phyloP scores from a whole-genome alignment of 2,888 invertebrate species.

The Odontocerum albicorne region DNA sequence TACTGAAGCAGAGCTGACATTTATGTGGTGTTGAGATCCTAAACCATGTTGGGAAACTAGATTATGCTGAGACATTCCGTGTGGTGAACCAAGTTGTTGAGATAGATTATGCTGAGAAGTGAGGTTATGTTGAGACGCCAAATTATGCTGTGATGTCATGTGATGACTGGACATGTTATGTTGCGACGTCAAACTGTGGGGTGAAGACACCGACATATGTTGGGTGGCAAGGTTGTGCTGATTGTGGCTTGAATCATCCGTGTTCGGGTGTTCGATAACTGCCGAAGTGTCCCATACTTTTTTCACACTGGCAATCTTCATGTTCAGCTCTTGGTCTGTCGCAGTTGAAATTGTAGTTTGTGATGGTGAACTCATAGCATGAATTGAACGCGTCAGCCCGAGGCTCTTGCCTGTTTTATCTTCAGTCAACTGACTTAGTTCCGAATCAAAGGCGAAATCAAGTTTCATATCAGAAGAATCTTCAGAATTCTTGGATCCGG shows the following conservation, averaged over 20 bases:
- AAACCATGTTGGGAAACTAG: conserved; percentile 31
- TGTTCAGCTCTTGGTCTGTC: conserved; percentile 82
- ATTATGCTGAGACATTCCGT: conserved; percentile 32
- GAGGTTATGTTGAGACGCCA: conserved; percentile 26
- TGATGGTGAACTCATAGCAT: conserved; percentile 60
- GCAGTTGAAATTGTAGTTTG: conserved; percentile 77
- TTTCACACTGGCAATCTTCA: conserved; percentile 93
- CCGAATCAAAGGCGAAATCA: conserved; percentile 88
- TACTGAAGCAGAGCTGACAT: conserved; percentile 37
- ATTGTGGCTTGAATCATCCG: conserved; percentile 48
- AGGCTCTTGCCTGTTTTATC: conserved; percentile 63
- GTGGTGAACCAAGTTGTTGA: conserved; percentile 43
- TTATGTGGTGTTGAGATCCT: conserved; percentile 40
- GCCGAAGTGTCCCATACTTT: conserved; percentile 79
- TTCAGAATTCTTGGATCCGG: conserved; percentile 62
- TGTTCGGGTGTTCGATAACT: conserved; percentile 62
- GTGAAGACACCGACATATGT: conserved; percentile 32
- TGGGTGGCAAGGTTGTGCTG: conserved; percentile 39
- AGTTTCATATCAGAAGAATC: conserved; percentile 87
- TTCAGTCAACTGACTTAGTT: conserved; percentile 73
- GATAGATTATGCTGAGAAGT: conserved; percentile 42
- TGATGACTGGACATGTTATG: conserved; percentile 30
- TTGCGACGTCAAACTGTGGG: conserved; percentile 29
- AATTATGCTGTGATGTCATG: conserved; percentile 25
- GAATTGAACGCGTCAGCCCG: conserved; percentile 61